Base-by-base conservation (phyloP, 2,888 invertebrate species). In the Drosophila yooni region DNA sequence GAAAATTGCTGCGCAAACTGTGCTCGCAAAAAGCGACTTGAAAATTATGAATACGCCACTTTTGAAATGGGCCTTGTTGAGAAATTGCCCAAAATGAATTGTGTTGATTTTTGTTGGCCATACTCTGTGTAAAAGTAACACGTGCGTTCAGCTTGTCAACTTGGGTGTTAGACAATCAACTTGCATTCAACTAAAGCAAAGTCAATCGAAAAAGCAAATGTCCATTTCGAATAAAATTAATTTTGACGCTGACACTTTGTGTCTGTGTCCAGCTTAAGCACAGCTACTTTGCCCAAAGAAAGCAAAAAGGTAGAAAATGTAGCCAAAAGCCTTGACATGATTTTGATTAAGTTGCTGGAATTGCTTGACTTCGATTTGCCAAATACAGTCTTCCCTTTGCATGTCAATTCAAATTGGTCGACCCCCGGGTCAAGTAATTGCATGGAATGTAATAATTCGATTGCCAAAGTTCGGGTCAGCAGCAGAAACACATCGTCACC, bases 1-100 rank as follows among this genome's bases (percentile, higher is more conserved):
- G 85, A 83, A 85, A 85, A 85, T 85, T 82, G 73, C 66, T 75
- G 62, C 70, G 79, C 70, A 53, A 73, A 73, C 62, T 66, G 71
- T 64, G 69, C 74, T 69, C 21, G 33, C 56, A 64, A 63, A 63
- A 56, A 61, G 48, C 52, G 50, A 34, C 40, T 62, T 40, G 70
- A 43, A 31, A 27, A 58, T 74, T 66, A 67, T 57, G 66, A 64
- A 59, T 59, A 62, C 38, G 34, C 52, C 13, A 34, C 29, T n/a
- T 64, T 54, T 56, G 38, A 7, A 54, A 36, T 29, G 57, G 29
- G 46, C 33, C 46, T 50, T 52, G 48, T 40, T 61, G 50, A 59
- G 43, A 74, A 61, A 68, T 63, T 65, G 11, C 1, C 38, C 33
- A 21, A 56, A 60, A 62, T 65, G 40, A 8, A 64, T 51, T 34